These are phyloP conservation scores for Isaurus tuberculatus DNA, from an alignment of 92 coral and sea anemone species.

Conservation along the genomic window DNA sequence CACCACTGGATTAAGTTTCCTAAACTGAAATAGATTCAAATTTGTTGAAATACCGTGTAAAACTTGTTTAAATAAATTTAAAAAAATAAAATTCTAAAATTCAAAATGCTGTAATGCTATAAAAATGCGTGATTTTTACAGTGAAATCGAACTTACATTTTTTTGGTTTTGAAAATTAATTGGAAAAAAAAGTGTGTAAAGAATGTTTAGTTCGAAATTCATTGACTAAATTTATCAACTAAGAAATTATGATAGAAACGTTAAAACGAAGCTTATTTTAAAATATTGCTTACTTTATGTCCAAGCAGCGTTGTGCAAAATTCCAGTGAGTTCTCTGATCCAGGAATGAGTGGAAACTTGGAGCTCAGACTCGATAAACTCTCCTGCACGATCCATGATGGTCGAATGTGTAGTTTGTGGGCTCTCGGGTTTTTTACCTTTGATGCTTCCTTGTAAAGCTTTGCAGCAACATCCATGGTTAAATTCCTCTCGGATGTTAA, in stretches of 20 bases:
- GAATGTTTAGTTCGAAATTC: no score
- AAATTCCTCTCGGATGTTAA: neutral
- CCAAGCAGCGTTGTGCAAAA: slow-evolving; percentile 90
- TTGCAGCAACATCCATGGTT: slow-evolving; percentile 74
- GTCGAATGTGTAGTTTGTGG: slow-evolving; percentile 70
- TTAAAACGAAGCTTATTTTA: neutral
- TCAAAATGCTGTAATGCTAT: no score
- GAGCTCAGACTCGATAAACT: slow-evolving; percentile 80
- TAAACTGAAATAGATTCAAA: no score
- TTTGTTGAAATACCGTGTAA: no score
- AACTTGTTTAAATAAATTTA: no score
- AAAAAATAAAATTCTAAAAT: no score
- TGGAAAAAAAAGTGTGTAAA: no score
- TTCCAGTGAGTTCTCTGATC: slow-evolving; percentile 78
- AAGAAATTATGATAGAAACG: neutral
- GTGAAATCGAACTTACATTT: no score
- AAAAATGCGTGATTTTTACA: no score
- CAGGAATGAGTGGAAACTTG: slow-evolving; percentile 95
- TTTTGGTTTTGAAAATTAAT: neutral
- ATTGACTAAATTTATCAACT: neutral
- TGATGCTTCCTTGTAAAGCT: slow-evolving; percentile 38
- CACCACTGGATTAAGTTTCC: no score
- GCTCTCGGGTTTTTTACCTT: neutral
- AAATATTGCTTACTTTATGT: slow-evolving; percentile 67
- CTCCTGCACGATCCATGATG: slow-evolving; percentile 84